Conservation (phyloP, 2,888 invertebrate species). For the Rotaria macrura region DNA sequence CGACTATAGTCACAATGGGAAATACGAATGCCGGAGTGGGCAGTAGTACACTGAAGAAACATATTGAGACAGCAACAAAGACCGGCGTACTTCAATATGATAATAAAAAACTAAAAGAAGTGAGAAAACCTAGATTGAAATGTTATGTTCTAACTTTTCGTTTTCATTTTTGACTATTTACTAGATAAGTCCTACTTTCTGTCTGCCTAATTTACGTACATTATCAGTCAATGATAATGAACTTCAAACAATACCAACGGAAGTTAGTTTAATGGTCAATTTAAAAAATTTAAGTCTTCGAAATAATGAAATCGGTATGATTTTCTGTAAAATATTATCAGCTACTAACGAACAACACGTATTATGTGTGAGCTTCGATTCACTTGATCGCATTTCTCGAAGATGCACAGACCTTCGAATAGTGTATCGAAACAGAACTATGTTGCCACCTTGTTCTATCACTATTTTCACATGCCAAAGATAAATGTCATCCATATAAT, state of each 20-base stretch:
- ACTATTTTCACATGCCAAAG: too few species aligned
- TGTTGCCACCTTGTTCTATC: too few species aligned
- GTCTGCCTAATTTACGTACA: background rate
- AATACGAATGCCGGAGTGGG: background rate
- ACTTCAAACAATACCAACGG: background rate
- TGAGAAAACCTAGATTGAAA: too few species aligned
- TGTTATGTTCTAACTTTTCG: too few species aligned
- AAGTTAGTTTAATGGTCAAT: background rate
- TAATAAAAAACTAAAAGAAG: background rate
- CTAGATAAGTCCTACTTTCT: background rate
- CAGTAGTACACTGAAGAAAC: background rate
- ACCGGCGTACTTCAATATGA: background rate
- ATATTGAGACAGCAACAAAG: background rate
- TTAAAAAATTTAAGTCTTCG: slow-evolving; percentile 9
- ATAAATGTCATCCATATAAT: too few species aligned
- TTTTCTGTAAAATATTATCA: too few species aligned
- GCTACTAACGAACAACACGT: too few species aligned
- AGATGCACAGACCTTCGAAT: too few species aligned
- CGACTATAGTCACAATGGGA: background rate
- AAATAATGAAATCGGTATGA: background rate
- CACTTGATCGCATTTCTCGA: too few species aligned
- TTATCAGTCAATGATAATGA: slow-evolving; percentile 7
- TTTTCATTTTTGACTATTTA: background rate
- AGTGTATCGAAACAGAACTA: too few species aligned
- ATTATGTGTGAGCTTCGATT: too few species aligned